Base-by-base conservation (phyloP, 2,797 vertebrate species). In the Brachyrhaphis roseni region DNA sequence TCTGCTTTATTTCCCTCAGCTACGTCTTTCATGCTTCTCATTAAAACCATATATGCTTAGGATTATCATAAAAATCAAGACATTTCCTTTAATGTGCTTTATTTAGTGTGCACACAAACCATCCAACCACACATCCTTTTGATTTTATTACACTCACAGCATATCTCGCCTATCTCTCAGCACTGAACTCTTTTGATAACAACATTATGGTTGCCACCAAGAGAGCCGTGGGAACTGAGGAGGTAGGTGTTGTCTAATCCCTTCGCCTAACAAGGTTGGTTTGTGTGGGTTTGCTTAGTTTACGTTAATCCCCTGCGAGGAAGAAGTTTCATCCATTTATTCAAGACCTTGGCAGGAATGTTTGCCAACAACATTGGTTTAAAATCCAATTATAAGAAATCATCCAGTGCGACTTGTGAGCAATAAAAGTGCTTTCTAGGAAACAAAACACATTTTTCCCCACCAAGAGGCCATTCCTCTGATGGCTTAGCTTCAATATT, bases 191-290 rank as follows among this genome's bases (percentile, higher is more conserved):
- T 87, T 88, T 87, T 86, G 82, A 89, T 83, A 82, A 83, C 75
- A 85, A 81, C 77, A 77, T 86, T 83, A 81, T 39, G 75, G 83
- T 72, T 86, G 76, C 82, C 83, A 82, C 83, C 82, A 82, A 82
- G 76, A 86, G 77, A 82, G 77, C 1, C 5, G 59, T 88, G 81
- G 79, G 85, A 92, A 84, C 64, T 0, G 11, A 87, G 82, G 75
- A 90, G 82, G 88, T 49, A 90, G 86, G 82, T 87, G 85, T 83
- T 34, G 74, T 87, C 78, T 91, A 91, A 93, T 93, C 90, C 87
- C 62, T 87, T 82, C 12, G 39, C 89, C 88, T 86, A 85, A 86
- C 77, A 82, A 82, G 73, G 82, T 85, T 88, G 82, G 75, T 47
- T 89, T 88, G 82, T 75, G 88, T 92, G 87, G 88, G 86, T 86